Conservation (phyloP, 2,888 invertebrate genomes). For the Nesidiocoris tenuis region DNA sequence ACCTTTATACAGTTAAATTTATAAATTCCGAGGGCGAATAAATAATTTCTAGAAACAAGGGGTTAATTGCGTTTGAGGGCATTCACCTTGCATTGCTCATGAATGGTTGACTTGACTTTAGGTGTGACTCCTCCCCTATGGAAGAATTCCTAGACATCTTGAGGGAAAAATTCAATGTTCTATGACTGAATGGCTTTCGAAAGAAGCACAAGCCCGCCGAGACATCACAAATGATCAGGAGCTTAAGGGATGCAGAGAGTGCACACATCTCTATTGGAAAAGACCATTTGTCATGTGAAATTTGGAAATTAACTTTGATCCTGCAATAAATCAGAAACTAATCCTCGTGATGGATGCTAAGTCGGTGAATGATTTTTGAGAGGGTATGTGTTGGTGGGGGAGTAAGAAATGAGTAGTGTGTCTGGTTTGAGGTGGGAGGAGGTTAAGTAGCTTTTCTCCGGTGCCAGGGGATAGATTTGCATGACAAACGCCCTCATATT, state of each 20-base stretch:
- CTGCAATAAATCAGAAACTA: conserved; percentile 37
- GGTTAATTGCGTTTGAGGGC: too few species aligned
- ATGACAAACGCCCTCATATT: conserved; percentile 42
- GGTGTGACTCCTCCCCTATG: too few species aligned
- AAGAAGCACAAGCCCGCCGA: too few species aligned
- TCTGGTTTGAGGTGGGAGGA: neutral
- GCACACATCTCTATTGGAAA: conserved; percentile 20
- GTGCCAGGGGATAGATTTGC: conserved; percentile 33
- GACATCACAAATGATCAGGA: conserved; percentile 15
- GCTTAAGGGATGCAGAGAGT: neutral
- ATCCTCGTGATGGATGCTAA: conserved; percentile 41
- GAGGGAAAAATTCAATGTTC: too few species aligned
- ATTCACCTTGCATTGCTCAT: too few species aligned
- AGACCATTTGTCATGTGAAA: conserved; percentile 35
- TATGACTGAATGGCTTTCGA: too few species aligned
- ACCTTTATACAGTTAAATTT: too few species aligned
- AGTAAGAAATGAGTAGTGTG: conserved; percentile 2
- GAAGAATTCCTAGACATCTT: too few species aligned
- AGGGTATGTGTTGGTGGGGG: conserved; percentile 1
- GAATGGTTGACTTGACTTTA: too few species aligned
- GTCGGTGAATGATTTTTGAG: conserved; percentile 42
- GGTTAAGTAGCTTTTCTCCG: conserved; percentile 40
- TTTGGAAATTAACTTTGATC: conserved; percentile 40
- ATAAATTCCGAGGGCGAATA: too few species aligned
- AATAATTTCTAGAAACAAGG: too few species aligned